Base-by-base conservation (phyloP, 2,113 vertebrate genomes). In the Urocitellus parryii region DNA sequence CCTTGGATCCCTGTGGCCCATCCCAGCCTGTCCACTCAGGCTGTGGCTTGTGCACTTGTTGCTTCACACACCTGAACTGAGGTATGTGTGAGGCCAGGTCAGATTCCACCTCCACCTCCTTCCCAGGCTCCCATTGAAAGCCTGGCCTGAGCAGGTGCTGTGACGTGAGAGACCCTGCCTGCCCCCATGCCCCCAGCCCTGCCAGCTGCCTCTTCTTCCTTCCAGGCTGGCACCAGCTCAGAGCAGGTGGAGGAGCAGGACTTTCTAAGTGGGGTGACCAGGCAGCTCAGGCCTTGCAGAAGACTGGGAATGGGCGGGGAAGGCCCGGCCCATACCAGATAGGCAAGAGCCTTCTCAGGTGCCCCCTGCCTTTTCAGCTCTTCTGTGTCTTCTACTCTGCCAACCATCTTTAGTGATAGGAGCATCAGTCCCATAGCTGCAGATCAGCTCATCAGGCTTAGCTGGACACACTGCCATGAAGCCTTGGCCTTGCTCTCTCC, bases 31-130 rank as follows among this genome's bases (percentile, higher is more conserved):
- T 80, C 39, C n/a, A 56, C 68, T 76, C 48, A 7, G 5, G 22
- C 34, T 3, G 3, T 78, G 68, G 79, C n/a, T 34, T 67, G 25
- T 77, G 24, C 11, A 17, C 37, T 85, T 4, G 0, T 32, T 58
- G 39, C 51, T 93, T 85, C 78, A 61, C 12, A 14, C 2, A 63
- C 67, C 22, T 74, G 2, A 94, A 88, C 24, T 29, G 88, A n/a
- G 12, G 67, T 0, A 0, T 8, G 18, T 34, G 3, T n/a, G 65
- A 90, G 32, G 58, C 11, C 27, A 0, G 1, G 24, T 63, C 34
- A 25, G 67, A 70, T 51, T 84, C 72, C 34, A 0, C 45, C 58
- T 85, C 29, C 29, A 1, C 22, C 1, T 7, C 13, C 29, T 1
- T 12, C 29, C 14, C 16, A 24, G 27, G 74, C 8, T 17, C 27